Evolutionary conservation across 2,797 vertebrate species (phyloP).

Genomic region (Enteromius treurensis): DNA sequence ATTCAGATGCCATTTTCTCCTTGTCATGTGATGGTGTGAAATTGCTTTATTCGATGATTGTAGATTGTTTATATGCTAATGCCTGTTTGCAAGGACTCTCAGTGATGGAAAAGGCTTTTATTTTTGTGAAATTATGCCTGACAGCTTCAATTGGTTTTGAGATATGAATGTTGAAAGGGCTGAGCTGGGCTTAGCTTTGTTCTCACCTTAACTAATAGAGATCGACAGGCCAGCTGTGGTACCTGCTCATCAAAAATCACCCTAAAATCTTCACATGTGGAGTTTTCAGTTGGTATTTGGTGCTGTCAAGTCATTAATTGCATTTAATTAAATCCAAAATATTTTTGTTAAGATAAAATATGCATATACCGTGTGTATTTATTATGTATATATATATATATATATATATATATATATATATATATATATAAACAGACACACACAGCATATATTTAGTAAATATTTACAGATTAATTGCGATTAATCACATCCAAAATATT

Average conservation of each 20-base stretch:
- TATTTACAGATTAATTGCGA: too few species aligned
- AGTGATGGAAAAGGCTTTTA: conserved; percentile 2
- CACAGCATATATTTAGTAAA: too few species aligned
- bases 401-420: too few species aligned
- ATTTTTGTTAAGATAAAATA: too few species aligned
- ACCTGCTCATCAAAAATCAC: not conserved
- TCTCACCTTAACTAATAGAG: conserved; percentile 37
- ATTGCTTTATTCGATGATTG: too few species aligned
- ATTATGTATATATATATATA: too few species aligned
- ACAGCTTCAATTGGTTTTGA: conserved; percentile 43
- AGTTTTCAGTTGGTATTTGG: not conserved
- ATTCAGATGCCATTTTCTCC: not conserved
- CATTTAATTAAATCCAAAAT: too few species aligned
- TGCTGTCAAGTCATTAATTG: too few species aligned
- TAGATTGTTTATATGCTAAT: conserved; percentile 35
- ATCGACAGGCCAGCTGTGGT: conserved; percentile 38
- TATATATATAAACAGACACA: too few species aligned
- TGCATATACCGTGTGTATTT: too few species aligned
- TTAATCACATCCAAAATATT: too few species aligned
- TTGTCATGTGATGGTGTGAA: conserved; percentile 12
- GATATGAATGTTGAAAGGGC: conserved; percentile 25
- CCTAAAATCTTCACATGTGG: not conserved
- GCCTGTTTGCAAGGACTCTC: conserved; percentile 16
- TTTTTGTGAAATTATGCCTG: conserved; percentile 34
- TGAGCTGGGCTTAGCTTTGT: not conserved